Percentiles rank a stretch among this genome's conserved stretches.
Conservation (phyloP, 1,140 invertebrate species). For the Drosophila jambulina region DNA sequence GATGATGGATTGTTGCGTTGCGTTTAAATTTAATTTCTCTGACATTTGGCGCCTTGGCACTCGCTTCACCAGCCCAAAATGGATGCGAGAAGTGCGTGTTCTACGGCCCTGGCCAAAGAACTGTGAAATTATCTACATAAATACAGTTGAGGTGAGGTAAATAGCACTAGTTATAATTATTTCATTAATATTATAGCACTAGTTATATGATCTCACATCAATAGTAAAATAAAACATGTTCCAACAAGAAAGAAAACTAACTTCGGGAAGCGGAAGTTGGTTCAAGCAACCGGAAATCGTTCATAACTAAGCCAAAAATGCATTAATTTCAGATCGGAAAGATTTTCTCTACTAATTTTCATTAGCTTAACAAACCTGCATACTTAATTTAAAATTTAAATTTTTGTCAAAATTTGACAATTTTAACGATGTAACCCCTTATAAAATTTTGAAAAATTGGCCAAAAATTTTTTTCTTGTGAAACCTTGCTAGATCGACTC, state of each 20-base stretch:
- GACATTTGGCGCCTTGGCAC: constrained; percentile 75
- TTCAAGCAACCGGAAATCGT: background rate
- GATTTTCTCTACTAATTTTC: too few species aligned
- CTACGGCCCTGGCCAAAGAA: constrained; percentile 65
- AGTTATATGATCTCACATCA: background rate
- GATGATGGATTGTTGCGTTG: constrained; percentile 83
- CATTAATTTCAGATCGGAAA: background rate
- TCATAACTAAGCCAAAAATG: background rate
- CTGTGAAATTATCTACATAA: constrained; percentile 79
- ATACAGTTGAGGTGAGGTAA: background rate
- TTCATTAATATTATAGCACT: background rate
- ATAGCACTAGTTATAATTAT: background rate
- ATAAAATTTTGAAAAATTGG: too few species aligned
- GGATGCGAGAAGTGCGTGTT: constrained; percentile 77
- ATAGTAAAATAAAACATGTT: background rate
- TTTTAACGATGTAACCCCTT: too few species aligned
- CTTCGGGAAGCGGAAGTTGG: too few species aligned
- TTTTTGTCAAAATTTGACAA: too few species aligned
- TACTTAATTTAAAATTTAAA: too few species aligned
- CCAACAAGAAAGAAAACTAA: too few species aligned
- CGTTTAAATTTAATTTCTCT: constrained; percentile 83
- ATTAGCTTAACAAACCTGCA: too few species aligned
- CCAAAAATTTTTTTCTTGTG: background rate
- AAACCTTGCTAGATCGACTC: background rate
- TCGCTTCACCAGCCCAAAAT: constrained; percentile 64